phyloP scores from a whole-genome alignment of 2,797 vertebrate genomes.

The Micropoecilia bifurca region DNA sequence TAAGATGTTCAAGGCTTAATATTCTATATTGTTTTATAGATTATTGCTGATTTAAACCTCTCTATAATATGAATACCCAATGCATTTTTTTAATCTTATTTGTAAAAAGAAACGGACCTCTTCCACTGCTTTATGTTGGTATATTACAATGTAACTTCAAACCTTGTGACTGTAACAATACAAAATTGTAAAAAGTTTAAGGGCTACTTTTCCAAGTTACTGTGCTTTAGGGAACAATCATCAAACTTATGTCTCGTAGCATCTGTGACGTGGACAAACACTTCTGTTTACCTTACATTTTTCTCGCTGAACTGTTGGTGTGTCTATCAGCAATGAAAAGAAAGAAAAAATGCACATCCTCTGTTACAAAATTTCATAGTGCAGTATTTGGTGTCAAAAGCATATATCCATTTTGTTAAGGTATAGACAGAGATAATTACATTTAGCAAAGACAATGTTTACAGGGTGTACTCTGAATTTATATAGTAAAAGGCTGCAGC shows the following conservation, averaged over 20 bases:
- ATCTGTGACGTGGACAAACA: neutral
- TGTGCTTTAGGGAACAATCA: neutral
- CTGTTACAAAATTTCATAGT: constrained; percentile 9
- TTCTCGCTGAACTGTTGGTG: constrained; percentile 9
- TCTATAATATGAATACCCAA: neutral
- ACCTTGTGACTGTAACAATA: neutral
- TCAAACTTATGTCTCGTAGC: constrained; percentile 12
- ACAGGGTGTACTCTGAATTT: neutral
- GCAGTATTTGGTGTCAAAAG: constrained; percentile 21
- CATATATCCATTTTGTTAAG: constrained; percentile 3
- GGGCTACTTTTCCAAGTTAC: neutral
- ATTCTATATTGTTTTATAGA: neutral
- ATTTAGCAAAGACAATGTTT: neutral
- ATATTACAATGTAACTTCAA: neutral
- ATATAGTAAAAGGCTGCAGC: neutral
- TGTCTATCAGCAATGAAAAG: neutral
- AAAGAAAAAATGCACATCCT: neutral
- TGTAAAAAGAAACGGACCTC: neutral
- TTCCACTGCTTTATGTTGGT: neutral
- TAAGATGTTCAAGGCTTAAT: neutral
- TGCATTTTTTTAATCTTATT: neutral
- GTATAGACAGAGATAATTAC: neutral
- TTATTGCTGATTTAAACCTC: neutral
- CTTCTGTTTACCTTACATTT: neutral
- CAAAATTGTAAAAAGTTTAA: neutral